Conservation (phyloP, 2,888 invertebrate genomes). For the Drosophila histrio region DNA sequence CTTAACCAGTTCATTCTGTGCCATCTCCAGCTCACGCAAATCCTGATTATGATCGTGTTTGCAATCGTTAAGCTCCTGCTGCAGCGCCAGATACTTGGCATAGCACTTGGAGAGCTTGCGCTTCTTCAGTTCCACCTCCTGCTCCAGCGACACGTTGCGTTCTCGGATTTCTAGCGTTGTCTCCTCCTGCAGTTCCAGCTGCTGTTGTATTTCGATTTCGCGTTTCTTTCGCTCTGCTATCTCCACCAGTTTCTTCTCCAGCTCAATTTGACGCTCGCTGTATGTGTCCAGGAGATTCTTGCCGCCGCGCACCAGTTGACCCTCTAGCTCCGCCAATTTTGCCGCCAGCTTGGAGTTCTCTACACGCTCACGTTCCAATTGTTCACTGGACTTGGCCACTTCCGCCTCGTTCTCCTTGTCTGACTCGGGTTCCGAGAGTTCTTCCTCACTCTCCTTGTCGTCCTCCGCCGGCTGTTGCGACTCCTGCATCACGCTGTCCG, state of each 20-base stretch:
- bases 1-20: conserved; percentile 94
- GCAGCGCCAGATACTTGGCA: conserved; percentile 89
- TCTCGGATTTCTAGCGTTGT: conserved; percentile 95
- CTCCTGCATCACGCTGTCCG: conserved; percentile 55
- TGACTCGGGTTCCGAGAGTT: conserved; percentile 76
- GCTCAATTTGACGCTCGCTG: conserved; percentile 94
- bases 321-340: conserved; percentile 94
- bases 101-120: conserved; percentile 95
- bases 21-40: conserved; percentile 95
- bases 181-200: conserved; percentile 96
- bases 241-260: conserved; percentile 93
- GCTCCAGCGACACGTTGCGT: conserved; percentile 95
- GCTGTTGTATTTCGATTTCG: conserved; percentile 95
- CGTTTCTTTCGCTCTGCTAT: conserved; percentile 91
- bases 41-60: conserved; percentile 96
- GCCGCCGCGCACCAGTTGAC: conserved; percentile 96
- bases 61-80: conserved; percentile 92
- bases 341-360: conserved; percentile 90
- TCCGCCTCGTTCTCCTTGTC: conserved; percentile 82
- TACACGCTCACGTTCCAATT: conserved; percentile 88
- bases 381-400: conserved; percentile 80
- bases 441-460: conserved; percentile 83
- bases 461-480: conserved; percentile 52
- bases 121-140: conserved; percentile 98
- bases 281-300: conserved; percentile 98